These are phyloP conservation scores for Anguilla marmorata DNA, from an alignment of 2,797 vertebrate genomes.

Conservation along the genomic window DNA sequence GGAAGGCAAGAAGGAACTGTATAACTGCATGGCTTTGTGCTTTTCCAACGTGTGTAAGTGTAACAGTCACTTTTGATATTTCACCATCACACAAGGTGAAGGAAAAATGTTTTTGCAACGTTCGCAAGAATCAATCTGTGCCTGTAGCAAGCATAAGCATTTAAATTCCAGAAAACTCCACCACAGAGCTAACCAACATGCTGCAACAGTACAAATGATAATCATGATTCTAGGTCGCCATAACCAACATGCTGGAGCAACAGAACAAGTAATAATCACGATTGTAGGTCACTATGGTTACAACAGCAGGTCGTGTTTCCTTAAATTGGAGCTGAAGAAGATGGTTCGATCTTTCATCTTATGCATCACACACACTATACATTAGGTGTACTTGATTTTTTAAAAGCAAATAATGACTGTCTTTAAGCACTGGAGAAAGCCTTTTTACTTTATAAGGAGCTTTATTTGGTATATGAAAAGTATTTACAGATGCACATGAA, in stretches of 20 bases:
- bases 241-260: not conserved
- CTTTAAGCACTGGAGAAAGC: not conserved
- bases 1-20: not conserved
- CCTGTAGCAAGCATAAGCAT: not conserved
- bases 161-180: not conserved
- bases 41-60: not conserved
- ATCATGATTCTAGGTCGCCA: not conserved
- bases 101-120: not conserved
- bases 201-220: not conserved
- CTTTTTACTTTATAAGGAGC: slow-evolving; percentile 16
- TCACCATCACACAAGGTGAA: not conserved
- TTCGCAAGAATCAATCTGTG: not conserved
- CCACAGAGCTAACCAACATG: not conserved
- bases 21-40: not conserved
- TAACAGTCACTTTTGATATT: not conserved
- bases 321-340: not conserved
- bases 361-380: not conserved
- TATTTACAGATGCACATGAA: slow-evolving; percentile 49
- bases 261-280: not conserved
- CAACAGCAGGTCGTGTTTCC: not conserved
- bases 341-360: not conserved
- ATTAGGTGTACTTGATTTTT: not conserved
- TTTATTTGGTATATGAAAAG: slow-evolving; percentile 49
- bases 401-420: not conserved
- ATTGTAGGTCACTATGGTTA: not conserved